Base-by-base conservation (phyloP, 2,888 invertebrate species). In the Drosophila sordidula region DNA sequence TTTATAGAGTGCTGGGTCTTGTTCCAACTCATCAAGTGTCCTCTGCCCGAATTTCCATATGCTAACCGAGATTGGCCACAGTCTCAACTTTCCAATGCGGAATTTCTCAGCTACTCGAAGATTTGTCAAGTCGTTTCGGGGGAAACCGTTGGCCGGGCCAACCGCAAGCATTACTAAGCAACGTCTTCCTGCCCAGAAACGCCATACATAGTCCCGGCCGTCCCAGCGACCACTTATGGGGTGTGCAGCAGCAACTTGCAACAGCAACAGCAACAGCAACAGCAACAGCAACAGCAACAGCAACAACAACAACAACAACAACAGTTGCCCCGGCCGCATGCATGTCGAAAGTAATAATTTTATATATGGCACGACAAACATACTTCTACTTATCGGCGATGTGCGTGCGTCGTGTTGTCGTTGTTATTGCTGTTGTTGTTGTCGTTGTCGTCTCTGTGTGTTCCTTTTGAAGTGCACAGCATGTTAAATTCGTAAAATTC, bases 401-500 rank as follows among this genome's bases (percentile, higher is more conserved):
- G 86, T 86, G 83, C 86, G 82, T 83, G 86, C 58, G 62, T 70
- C 57, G 71, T 56, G 67, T 75, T 55, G 57, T 50, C 32, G 42
- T 61, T 34, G 52, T 22, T n/a, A 44, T 42, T 41, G 9, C 22
- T 5, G 29, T 18, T 16, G 51, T 8, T 52, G 63, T 46, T 45
- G 70, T 57, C 41, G 42, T 44, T 39, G 45, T 47, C 45, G 58
- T 46, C 54, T 70, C 71, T 78, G 80, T 83, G 80, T 88, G 84
- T 84, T 88, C 84, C 89, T 84, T 84, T 88, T 84, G 84, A 84
- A 84, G 89, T 88, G 84, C 84, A 87, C 87, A 84, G 89, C 89
- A 84, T 88, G 89, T 84, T 88, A 84, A 84, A 84, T 88, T 84
- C 84, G 89, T 88, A 88, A 88, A 84, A 84, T 84, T 84, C 89